phyloP scores from a whole-genome alignment of 2,888 invertebrate genomes.

The Cremastinae sp. region DNA sequence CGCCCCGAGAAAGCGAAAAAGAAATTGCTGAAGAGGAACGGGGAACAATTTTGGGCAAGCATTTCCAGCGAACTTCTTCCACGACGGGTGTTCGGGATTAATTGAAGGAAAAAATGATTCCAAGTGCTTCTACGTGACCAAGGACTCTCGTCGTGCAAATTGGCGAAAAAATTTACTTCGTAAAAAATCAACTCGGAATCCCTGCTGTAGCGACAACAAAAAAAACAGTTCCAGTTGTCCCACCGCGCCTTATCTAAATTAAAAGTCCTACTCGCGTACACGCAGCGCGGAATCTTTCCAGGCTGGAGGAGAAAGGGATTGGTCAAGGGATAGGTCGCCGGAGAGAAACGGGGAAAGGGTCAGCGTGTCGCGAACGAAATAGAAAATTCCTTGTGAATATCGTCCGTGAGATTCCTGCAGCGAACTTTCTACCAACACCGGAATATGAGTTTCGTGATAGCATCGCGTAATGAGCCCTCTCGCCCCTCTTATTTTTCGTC shows the following conservation, averaged over 20 bases:
- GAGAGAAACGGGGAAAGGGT: conserved; percentile 52
- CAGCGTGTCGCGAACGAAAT: conserved; percentile 70
- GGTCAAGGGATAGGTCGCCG: background rate
- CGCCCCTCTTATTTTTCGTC: background rate
- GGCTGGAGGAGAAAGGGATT: conserved; percentile 6
- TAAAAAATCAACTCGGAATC: conserved; percentile 35
- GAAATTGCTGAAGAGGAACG: too few relatives aligned
- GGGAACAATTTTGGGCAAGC: too few relatives aligned
- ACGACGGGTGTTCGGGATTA: background rate
- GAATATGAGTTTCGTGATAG: conserved; percentile 64
- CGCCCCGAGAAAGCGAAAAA: background rate
- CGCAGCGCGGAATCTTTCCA: conserved; percentile 40
- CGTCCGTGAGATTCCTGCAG: conserved; percentile 62
- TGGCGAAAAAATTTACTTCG: conserved; percentile 46
- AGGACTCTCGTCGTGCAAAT: conserved; percentile 8
- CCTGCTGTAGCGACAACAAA: conserved; percentile 45
- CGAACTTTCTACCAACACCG: conserved; percentile 48
- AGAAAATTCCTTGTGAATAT: conserved; percentile 72
- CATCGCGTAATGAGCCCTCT: conserved; percentile 73
- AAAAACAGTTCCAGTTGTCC: conserved; percentile 56
- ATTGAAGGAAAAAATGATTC: background rate
- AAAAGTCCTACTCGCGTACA: conserved; percentile 65
- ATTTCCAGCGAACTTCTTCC: too few relatives aligned
- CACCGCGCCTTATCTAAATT: conserved; percentile 75
- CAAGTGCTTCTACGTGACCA: conserved; percentile 1